Percentiles rank a stretch among this genome's conserved stretches.
These are phyloP conservation scores for Meles meles DNA, from an alignment of 2,113 vertebrate genomes.

Conservation along the genomic window DNA sequence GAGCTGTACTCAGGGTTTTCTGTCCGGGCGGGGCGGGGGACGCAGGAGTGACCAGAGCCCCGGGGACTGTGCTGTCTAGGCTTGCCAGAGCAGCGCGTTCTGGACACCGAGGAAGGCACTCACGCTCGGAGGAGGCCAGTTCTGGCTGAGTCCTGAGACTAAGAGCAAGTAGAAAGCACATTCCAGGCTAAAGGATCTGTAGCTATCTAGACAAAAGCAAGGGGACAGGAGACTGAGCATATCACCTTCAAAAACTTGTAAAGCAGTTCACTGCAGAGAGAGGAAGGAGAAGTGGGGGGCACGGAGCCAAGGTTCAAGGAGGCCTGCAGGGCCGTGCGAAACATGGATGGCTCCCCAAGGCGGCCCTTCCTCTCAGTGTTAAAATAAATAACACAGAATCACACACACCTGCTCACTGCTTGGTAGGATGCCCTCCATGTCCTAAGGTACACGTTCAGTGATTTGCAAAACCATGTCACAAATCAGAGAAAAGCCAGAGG, in stretches of 20 bases:
- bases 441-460: neutral
- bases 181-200: neutral
- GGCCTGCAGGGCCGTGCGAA: neutral
- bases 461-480: neutral
- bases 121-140: neutral
- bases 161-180: neutral
- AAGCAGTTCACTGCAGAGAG: neutral
- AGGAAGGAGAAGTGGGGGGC: neutral
- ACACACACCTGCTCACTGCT: neutral
- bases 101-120: neutral
- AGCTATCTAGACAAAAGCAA: too few species aligned
- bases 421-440: neutral
- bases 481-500: neutral
- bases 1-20: neutral
- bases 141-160: neutral
- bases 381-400: neutral
- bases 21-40: accelerated
- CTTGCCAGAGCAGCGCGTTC: neutral
- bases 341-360: neutral
- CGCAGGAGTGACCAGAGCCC: neutral
- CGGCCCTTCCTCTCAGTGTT: neutral
- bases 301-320: neutral
- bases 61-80: accelerated
- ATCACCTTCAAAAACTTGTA: neutral
- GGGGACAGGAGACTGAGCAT: accelerated